Percentiles rank a stretch among this genome's conserved stretches.
These are phyloP conservation scores for Lerema accius DNA, from an alignment of 1,140 invertebrate species.

Conservation along the genomic window DNA sequence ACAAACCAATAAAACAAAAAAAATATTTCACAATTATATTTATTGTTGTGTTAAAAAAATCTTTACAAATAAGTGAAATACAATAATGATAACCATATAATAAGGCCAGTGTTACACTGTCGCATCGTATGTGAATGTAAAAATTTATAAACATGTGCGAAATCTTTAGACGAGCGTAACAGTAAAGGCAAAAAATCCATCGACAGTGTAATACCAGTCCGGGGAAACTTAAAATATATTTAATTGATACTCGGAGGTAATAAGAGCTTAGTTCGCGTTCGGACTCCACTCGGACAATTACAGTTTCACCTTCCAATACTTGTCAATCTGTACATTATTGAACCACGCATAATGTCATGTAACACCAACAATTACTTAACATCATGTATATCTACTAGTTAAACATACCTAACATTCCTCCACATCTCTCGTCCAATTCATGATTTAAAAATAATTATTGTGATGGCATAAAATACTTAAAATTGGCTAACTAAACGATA, in stretches of 20 bases:
- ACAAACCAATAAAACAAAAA: conserved; percentile 58
- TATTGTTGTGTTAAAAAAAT: conserved; percentile 82
- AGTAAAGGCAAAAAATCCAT: conserved; percentile 19
- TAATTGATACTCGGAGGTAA: conserved; percentile 82
- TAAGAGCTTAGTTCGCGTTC: conserved; percentile 73
- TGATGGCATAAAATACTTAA: conserved; percentile 73
- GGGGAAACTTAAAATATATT: conserved; percentile 69
- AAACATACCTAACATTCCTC: conserved; percentile 65
- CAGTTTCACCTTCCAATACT: conserved; percentile 49
- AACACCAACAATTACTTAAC: conserved; percentile 67
- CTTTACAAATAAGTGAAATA: conserved; percentile 81
- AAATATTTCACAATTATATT: conserved; percentile 79
- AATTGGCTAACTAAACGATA: conserved; percentile 76
- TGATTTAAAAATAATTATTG: conserved; percentile 57
- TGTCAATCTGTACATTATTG: conserved; percentile 51
- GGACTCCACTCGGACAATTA: conserved; percentile 70
- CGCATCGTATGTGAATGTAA: conserved; percentile 36
- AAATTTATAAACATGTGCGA: conserved; percentile 33
- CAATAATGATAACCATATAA: conserved; percentile 72
- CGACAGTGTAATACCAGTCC: conserved; percentile 59
- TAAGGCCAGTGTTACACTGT: conserved; percentile 61
- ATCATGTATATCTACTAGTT: conserved; percentile 48
- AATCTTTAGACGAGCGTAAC: conserved; percentile 17
- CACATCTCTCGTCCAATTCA: conserved; percentile 58
- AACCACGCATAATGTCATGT: conserved; percentile 53